These are phyloP conservation scores for Sphaerodactylus townsendi DNA, from an alignment of 2,113 vertebrate genomes.

Conservation along the genomic window DNA sequence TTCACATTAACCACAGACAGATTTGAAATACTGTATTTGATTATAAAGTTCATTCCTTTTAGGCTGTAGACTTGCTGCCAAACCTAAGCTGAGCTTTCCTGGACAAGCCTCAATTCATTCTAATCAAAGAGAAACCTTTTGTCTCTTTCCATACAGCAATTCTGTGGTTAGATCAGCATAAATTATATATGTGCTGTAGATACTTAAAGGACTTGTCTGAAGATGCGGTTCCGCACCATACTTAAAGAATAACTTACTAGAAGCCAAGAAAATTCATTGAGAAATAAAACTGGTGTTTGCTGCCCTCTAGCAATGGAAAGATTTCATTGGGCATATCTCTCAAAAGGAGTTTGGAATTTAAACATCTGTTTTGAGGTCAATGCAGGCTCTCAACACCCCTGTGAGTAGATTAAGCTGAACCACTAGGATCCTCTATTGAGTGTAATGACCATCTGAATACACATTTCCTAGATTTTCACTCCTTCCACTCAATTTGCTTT, in stretches of 20 bases:
- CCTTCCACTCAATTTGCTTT: too few species aligned
- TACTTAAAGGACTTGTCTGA: constrained; percentile 75
- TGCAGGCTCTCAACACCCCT: too few species aligned
- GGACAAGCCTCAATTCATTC: constrained; percentile 65
- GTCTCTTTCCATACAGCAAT: constrained; percentile 70
- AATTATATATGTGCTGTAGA: constrained; percentile 65
- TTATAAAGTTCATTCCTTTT: constrained; percentile 49
- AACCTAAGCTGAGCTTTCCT: constrained; percentile 61
- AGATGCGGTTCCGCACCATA: constrained; percentile 65
- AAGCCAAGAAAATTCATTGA: constrained; percentile 31
- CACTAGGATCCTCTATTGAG: too few species aligned
- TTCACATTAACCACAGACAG: neutral
- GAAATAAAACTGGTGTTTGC: neutral
- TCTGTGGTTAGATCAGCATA: constrained; percentile 69
- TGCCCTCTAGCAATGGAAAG: constrained; percentile 28
- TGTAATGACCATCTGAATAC: too few species aligned
- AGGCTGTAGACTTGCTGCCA: constrained; percentile 52
- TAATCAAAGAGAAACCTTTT: constrained; percentile 68
- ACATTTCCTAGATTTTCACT: too few species aligned
- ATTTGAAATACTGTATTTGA: constrained; percentile 17
- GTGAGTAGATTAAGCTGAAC: too few species aligned
- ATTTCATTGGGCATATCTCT: too few species aligned
- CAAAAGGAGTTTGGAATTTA: too few species aligned
- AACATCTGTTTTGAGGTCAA: too few species aligned
- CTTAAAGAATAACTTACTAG: constrained; percentile 39